These are phyloP conservation scores for Teinopalpus imperialis DNA, from an alignment of 2,888 invertebrate species.

Conservation along the genomic window DNA sequence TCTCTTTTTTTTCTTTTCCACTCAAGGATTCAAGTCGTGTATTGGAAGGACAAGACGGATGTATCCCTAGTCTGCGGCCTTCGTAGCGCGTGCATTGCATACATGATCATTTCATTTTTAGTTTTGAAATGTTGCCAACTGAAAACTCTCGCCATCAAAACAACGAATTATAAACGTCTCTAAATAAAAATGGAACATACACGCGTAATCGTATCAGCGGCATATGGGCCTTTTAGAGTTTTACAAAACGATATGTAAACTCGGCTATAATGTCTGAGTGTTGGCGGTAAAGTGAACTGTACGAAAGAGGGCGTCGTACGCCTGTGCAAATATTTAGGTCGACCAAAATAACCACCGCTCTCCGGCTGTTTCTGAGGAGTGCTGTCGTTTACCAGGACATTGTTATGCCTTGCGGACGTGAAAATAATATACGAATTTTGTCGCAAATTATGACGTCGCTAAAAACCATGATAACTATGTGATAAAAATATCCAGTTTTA, in stretches of 20 bases:
- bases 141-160: constrained; percentile 12
- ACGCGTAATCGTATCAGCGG: neutral
- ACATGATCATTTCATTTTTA: constrained; percentile 40
- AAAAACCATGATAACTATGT: too few relatives aligned
- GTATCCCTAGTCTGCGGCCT: constrained; percentile 53
- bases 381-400: constrained; percentile 30
- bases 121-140: constrained; percentile 40
- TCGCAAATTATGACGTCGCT: too few relatives aligned
- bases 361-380: constrained; percentile 45
- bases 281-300: constrained; percentile 43
- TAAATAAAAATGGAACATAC: neutral
- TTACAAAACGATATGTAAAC: neutral
- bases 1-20: constrained; percentile 48
- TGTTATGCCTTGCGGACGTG: constrained; percentile 2
- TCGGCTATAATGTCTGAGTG: constrained; percentile 23
- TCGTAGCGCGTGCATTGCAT: constrained; percentile 63
- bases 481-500: neutral
- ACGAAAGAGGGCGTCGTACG: constrained; percentile 40
- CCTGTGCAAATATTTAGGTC: constrained; percentile 74
- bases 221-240: neutral
- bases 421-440: neutral
- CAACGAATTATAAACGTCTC: constrained; percentile 7
- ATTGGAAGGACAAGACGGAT: constrained; percentile 47
- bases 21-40: constrained; percentile 58
- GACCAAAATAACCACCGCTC: constrained; percentile 67